Conservation (phyloP, 2,888 invertebrate species). For the Oxycera nigricornis region DNA sequence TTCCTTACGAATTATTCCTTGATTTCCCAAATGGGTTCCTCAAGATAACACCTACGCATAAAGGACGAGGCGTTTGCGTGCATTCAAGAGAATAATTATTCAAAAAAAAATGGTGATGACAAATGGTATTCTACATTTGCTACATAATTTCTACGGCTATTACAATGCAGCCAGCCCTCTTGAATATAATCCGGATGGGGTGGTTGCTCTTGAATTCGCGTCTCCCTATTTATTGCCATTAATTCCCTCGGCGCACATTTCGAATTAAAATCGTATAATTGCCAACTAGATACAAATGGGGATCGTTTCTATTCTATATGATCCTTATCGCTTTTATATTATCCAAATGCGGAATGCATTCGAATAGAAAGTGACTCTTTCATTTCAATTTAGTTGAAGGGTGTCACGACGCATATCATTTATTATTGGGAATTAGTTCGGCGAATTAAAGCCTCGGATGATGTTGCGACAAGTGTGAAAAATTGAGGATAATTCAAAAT, state of each 20-base stretch:
- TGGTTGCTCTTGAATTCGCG: background rate
- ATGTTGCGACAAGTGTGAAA: slow-evolving; percentile 5
- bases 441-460: background rate
- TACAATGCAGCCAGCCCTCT: background rate
- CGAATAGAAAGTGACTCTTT: background rate
- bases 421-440: slow-evolving; percentile 24
- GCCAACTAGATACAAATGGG: background rate
- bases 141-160: background rate
- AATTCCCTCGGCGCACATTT: slow-evolving; percentile 16
- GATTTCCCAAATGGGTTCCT: background rate
- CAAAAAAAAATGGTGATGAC: slow-evolving; percentile 1
- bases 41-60: background rate
- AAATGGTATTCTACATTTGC: slow-evolving; percentile 8
- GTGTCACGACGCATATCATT: slow-evolving; percentile 5
- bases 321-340: background rate
- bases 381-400: slow-evolving; percentile 10
- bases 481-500: background rate
- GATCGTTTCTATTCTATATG: background rate
- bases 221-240: background rate
- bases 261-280: slow-evolving; percentile 25
- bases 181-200: background rate
- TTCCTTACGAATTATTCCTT: background rate
- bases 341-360: background rate
- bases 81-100: background rate
- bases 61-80: background rate